Conservation (phyloP, 1,140 invertebrate species). For the Calliopsis andreniformis region DNA sequence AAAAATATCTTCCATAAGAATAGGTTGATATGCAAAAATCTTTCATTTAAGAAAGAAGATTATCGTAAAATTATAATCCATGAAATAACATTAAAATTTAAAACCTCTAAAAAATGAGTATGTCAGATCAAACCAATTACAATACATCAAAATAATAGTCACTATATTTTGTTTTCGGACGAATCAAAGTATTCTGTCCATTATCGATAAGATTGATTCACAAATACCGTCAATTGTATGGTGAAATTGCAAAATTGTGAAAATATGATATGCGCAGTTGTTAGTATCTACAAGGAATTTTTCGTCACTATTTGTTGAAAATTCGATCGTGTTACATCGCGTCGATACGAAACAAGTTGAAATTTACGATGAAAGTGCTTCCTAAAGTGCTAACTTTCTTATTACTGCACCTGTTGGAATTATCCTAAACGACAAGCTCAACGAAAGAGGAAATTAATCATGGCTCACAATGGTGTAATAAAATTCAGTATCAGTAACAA, state of each 20-base stretch:
- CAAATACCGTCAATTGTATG: not conserved
- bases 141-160: too few species aligned
- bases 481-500: not conserved
- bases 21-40: too few species aligned
- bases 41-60: too few species aligned
- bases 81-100: too few species aligned
- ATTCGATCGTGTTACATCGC: slow-evolving; percentile 18
- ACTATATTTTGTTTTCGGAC: too few species aligned
- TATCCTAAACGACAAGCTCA: slow-evolving; percentile 3
- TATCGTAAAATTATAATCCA: too few species aligned
- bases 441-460: slow-evolving; percentile 4
- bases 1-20: too few species aligned
- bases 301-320: slow-evolving; percentile 1
- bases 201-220: slow-evolving; percentile 1
- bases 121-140: too few species aligned
- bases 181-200: not conserved
- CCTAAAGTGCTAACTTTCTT: slow-evolving; percentile 35
- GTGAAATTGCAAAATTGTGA: not conserved
- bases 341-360: slow-evolving; percentile 38
- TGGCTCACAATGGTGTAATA: not conserved
- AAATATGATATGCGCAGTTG: slow-evolving; percentile 12
- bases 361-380: slow-evolving; percentile 46
- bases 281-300: not conserved
- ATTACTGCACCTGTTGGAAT: slow-evolving; percentile 22
- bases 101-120: too few species aligned